Evolutionary conservation across 2,797 vertebrate species (phyloP).

Genomic region (Carapus acus): DNA sequence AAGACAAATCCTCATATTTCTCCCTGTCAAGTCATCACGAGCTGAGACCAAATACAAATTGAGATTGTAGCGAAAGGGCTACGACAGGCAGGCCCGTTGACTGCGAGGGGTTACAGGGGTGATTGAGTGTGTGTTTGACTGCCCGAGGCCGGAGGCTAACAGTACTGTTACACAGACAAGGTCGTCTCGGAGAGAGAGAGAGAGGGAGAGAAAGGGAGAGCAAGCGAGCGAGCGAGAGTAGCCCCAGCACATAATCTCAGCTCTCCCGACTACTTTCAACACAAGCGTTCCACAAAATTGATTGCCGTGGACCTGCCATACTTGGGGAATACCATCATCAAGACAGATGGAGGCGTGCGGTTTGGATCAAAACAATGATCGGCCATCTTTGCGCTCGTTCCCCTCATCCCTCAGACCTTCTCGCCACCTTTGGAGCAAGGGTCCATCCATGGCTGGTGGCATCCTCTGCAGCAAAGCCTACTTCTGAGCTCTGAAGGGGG

Average conservation of each 20-base stretch:
- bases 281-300: constrained; percentile 55
- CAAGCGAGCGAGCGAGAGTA: no score
- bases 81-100: constrained; percentile 67
- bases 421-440: constrained; percentile 3
- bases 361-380: constrained; percentile 30
- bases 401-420: constrained; percentile 19
- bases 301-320: constrained; percentile 60
- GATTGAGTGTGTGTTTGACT: constrained; percentile 75
- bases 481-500: constrained; percentile 12
- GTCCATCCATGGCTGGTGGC: no score
- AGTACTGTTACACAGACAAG: constrained; percentile 73
- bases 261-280: constrained; percentile 62
- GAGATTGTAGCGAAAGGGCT: constrained; percentile 67
- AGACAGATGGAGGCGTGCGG: constrained; percentile 57
- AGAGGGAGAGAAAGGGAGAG: no score
- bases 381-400: constrained; percentile 24
- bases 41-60: constrained; percentile 73
- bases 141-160: constrained; percentile 75
- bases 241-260: constrained; percentile 65
- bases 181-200: constrained; percentile 57
- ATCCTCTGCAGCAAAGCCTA: constrained; percentile 11
- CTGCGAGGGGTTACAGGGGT: constrained; percentile 69
- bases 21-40: constrained; percentile 74
- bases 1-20: constrained; percentile 75
- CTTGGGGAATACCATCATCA: constrained; percentile 62